Evolutionary conservation across 2,888 invertebrate genomes (phyloP), one percentile per base, ranked within the genome.

Genomic region (Halictus quadricinctus): DNA sequence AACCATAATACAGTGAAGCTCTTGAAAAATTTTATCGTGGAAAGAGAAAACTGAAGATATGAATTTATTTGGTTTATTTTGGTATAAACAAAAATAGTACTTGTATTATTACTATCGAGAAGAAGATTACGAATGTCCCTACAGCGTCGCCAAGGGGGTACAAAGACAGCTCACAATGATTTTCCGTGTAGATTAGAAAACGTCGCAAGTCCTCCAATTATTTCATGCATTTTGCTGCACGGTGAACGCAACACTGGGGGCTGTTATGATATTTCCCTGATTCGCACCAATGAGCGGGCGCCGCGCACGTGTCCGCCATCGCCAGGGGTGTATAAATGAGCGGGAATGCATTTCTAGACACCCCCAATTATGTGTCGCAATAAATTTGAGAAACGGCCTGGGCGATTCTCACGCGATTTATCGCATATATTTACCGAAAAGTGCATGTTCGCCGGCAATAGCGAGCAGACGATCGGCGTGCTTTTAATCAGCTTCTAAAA

Each of bases 301-400:
- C 15, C 5, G 66, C 72, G 79, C 75, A 83, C 84, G 72, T 79
- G 83, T 41, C 75, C 8, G 25, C 2, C 6, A 29, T 25, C 74
- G 46, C 72, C 78, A 41, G 25, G 41, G 72, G 74, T 76, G 76
- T 69, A 41, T 72, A 48, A 70, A 78, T 74, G 60, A 73, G 69
- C 29, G 21, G 29, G 29, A n/a, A 25, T 48, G 29, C 75, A n/a
- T 58, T 76, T 75, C 76, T 76, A 50, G 78, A 79, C 83, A 72
- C 79, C 79, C 69, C 29, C 74, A 74, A 74, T 79, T 74, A 66
- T 74, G 41, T 29, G 41, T 29, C 29, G 72, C 83, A 25, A 79
- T 79, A 83, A 84, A 84, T 84, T 75, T 58, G 54, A n/a, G 64
- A 73, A 84, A 48, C 72, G 72, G 79, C 64, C 25, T 29, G 69